phyloP scores from a whole-genome alignment of 2,888 invertebrate genomes.

The Saturnia japonica region DNA sequence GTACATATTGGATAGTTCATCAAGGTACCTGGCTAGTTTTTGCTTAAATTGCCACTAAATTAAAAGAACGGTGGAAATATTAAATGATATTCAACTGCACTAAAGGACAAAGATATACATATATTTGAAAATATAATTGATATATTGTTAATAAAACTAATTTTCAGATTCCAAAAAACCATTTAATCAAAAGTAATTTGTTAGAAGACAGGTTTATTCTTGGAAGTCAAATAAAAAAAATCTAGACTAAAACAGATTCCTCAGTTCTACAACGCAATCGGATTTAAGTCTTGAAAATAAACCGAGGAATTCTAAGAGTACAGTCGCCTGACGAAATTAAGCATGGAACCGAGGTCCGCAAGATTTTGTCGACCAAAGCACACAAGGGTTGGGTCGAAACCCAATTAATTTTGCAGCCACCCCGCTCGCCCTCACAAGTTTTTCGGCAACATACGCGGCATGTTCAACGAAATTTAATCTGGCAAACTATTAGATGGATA shows the following conservation, averaged over 20 bases:
- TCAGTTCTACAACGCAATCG: not conserved
- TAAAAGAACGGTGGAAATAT: no score
- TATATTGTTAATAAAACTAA: no score
- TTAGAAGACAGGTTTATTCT: not conserved
- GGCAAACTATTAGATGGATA: slow-evolving; percentile 25
- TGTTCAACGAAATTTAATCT: slow-evolving; percentile 41
- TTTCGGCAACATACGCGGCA: slow-evolving; percentile 32
- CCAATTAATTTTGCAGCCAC: slow-evolving; percentile 37
- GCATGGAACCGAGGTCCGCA: slow-evolving; percentile 37
- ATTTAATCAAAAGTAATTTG: no score
- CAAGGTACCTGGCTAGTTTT: no score
- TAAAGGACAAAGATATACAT: no score
- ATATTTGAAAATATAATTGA: no score
- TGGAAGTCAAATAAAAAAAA: not conserved
- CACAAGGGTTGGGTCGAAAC: slow-evolving; percentile 51
- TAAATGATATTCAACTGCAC: no score
- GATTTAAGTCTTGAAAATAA: not conserved
- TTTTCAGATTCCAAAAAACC: no score
- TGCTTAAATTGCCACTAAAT: no score
- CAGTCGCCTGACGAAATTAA: slow-evolving; percentile 41
- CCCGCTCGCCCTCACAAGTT: slow-evolving; percentile 34
- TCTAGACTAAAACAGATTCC: not conserved
- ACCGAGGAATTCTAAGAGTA: not conserved
- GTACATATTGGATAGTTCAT: no score
- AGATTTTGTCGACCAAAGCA: slow-evolving; percentile 58